Percentiles rank a stretch among this genome's conserved stretches.
Conservation (phyloP, 1,140 invertebrate genomes). For the Pissodes strobi region DNA sequence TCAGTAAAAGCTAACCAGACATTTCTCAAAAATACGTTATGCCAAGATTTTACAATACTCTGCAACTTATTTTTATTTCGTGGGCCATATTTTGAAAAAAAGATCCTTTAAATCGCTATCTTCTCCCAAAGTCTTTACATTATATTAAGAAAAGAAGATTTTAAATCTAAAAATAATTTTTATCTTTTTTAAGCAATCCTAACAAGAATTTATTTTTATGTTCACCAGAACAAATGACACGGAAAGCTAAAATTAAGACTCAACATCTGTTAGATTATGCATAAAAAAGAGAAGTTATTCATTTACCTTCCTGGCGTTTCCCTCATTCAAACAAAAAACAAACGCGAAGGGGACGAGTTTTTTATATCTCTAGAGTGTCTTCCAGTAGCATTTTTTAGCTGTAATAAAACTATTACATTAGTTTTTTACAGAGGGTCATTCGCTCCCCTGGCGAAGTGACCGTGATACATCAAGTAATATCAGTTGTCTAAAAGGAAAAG, state of each 20-base stretch:
- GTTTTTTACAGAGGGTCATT: constrained; percentile 49
- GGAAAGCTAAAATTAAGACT: constrained; percentile 31
- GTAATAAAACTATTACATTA: constrained; percentile 57
- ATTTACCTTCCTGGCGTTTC: constrained; percentile 34
- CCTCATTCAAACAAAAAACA: constrained; percentile 13
- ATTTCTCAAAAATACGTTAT: too few relatives aligned
- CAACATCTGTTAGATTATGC: constrained; percentile 35
- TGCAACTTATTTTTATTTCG: too few relatives aligned
- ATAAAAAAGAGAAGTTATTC: constrained; percentile 29
- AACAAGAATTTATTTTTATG: constrained; percentile 17
- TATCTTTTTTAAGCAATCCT: background rate
- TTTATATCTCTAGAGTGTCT: constrained; percentile 33
- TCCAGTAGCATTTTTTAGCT: constrained; percentile 46
- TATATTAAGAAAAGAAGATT: too few relatives aligned
- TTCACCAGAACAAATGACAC: constrained; percentile 28
- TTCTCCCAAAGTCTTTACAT: too few relatives aligned
- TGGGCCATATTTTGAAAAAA: too few relatives aligned
- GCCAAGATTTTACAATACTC: too few relatives aligned
- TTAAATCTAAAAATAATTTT: constrained; percentile 11
- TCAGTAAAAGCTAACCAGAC: too few relatives aligned
- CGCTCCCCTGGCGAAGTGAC: constrained; percentile 53
- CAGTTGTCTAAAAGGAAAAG: constrained; percentile 52
- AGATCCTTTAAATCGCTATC: too few relatives aligned
- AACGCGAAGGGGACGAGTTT: constrained; percentile 17
- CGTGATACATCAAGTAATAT: constrained; percentile 58